Evolutionary conservation across 2,797 vertebrate species (phyloP), one percentile per base, ranked within the genome.

Genomic region (Aldrovandia affinis): DNA sequence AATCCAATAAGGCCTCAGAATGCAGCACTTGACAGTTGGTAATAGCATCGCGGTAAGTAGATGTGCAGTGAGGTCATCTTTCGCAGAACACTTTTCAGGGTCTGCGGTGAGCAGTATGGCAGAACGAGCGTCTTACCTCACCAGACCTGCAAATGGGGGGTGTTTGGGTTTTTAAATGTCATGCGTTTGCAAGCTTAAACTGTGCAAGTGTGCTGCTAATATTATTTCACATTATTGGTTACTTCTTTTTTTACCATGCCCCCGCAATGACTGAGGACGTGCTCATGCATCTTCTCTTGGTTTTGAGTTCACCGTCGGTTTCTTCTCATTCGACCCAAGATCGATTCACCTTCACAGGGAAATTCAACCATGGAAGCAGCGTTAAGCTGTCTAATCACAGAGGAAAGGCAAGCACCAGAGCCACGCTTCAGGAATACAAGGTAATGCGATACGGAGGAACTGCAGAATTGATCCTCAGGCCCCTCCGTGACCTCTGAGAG

Each of bases 331-430:
- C 15, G n/a, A 39, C 68, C 18, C 18, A 20, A 2, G 68, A 39
- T 70, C 68, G 68, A 70, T 70, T 70, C 68, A 70, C 68, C 68
- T 39, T 70, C 68, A 70, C 68, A 22, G 68, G 68, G 68, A 70
- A 70, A 42, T 70, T 39, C 33, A 70, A 36, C 33, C 68, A 70
- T 70, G 68, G 68, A 70, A 70, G 30, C 68, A 22, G 20, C 28
- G 63, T 65, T 65, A 65, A 65, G 28, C 63, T 65, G 68, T 14
- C 33, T 70, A 39, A 70, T 70, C 33, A 22, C 14, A 20, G 68
- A 39, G 68, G 68, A 22, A 70, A 39, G 68, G 15, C 36, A 22
- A 36, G 6, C 15, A 20, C 15, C 36, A 22, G 68, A 36, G 68
- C 68, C 30, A 39, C 3, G 33, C 68, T 39, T 39, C 68, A 70